Base-by-base conservation (phyloP, 2,797 vertebrate genomes). In the Acipenser ruthenus region DNA sequence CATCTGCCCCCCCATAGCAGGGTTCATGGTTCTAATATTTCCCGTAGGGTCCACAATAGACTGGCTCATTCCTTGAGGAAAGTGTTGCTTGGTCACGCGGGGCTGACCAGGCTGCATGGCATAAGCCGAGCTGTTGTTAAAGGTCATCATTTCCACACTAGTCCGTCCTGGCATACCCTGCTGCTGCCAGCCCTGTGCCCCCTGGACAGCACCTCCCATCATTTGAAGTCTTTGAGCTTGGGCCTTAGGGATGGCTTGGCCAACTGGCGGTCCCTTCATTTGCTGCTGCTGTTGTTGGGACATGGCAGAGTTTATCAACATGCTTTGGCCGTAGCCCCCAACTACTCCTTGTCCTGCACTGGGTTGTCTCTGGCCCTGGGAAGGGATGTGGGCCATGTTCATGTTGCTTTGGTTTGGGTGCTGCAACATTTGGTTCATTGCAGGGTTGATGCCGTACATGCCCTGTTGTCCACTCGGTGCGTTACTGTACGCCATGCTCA, bases 391-490 rank as follows among this genome's bases (percentile, higher is more conserved):
- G 66, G 90, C 82, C 86, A 96, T 82, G 70, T 77, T 87, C 85
- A 95, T 86, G 79, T 90, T 82, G 0, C 93, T 94, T 93, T 97
- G 96, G 92, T 93, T 97, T 79, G 94, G 90, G 84, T 98, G 95
- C 88, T 96, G 96, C 81, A 97, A 82, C 90, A 98, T 95, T 79
- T 95, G 96, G 86, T 90, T 92, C 92, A 97, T 93, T 69, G 91
- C 92, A 53, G 95, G 87, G 80, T 88, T 95, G 87, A 95, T 86
- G 47, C 74, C 90, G 64, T 99, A 99, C 84, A 99, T 85, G 75
- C 91, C 91, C 0, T 91, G 86, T 73, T 99, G 96, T 79, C 80
- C 86, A 75, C 91, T 76, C 0, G 93, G 87, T 55, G 94, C 77
- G 68, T 84, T 87, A 72, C 87, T 87, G 10, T 99, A 99, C 2